Percentiles rank a stretch among this genome's conserved stretches.
These are phyloP conservation scores for Phyto melanocephala DNA, from an alignment of 2,888 invertebrate species.

Conservation along the genomic window DNA sequence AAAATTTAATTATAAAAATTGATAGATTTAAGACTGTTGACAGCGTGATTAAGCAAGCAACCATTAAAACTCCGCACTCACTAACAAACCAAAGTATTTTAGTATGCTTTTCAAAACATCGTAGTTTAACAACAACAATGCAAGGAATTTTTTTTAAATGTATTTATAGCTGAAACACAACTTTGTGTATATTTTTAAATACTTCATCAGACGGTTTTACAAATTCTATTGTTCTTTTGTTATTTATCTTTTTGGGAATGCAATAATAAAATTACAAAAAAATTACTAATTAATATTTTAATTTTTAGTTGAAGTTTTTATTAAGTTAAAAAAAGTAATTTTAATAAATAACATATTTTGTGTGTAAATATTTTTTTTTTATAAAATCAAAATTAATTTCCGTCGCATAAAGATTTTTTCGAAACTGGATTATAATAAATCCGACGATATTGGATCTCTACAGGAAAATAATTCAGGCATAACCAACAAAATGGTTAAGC, in stretches of 20 bases:
- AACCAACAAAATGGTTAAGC: conserved; percentile 79
- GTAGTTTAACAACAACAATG: conserved; percentile 21
- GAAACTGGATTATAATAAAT: conserved; percentile 79
- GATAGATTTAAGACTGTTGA: too few species aligned
- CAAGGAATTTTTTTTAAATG: too few species aligned
- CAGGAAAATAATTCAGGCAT: conserved; percentile 79
- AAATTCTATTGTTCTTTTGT: neutral
- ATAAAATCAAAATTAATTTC: conserved; percentile 76
- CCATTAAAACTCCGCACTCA: conserved; percentile 44
- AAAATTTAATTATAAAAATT: too few species aligned
- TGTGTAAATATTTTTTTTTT: conserved; percentile 42
- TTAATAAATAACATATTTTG: conserved; percentile 22
- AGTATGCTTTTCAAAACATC: conserved; percentile 21
- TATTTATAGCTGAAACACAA: too few species aligned
- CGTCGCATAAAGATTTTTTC: conserved; percentile 77
- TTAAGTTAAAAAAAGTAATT: neutral
- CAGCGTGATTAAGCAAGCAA: conserved; percentile 46
- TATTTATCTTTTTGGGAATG: neutral
- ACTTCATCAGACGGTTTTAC: neutral
- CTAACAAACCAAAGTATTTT: too few species aligned
- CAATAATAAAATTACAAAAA: neutral
- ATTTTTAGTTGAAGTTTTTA: neutral
- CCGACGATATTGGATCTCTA: conserved; percentile 79
- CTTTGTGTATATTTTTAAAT: too few species aligned
- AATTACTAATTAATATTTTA: too few species aligned